Evolutionary conservation across 2,888 invertebrate species (phyloP).

Genomic region (Galerucella nymphaeae): DNA sequence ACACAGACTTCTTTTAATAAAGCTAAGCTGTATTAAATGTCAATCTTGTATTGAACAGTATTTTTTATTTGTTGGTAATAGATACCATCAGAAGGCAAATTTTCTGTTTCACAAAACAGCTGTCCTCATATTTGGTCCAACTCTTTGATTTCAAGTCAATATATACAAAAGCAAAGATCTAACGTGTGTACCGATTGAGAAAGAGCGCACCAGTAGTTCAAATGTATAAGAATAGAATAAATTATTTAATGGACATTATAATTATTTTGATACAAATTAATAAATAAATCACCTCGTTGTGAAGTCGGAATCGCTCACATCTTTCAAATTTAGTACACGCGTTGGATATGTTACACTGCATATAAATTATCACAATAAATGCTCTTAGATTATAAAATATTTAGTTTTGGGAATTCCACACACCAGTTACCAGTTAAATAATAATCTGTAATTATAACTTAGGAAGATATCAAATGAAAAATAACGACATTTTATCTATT

Average conservation of each 20-base stretch:
- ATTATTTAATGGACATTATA: no score
- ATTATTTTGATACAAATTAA: no score
- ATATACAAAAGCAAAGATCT: neutral
- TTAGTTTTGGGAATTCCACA: neutral
- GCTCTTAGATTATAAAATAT: slow-evolving; percentile 10
- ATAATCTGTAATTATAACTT: slow-evolving; percentile 1
- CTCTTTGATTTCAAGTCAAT: neutral
- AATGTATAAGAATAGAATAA: no score
- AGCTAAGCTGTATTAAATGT: no score
- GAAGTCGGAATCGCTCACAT: neutral
- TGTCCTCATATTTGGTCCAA: neutral
- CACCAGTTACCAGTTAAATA: neutral
- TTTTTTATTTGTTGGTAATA: no score
- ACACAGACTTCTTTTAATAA: no score
- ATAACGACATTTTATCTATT: neutral
- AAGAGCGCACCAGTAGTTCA: neutral
- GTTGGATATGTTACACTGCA: neutral
- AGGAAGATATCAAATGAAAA: neutral
- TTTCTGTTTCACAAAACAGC: neutral
- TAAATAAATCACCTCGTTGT: no score
- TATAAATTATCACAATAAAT: slow-evolving; percentile 16
- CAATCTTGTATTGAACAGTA: no score
- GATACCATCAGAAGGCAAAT: no score
- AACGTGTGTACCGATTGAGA: neutral
- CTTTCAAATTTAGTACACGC: neutral